Percentiles rank a stretch among this genome's conserved stretches.
phyloP scores from a whole-genome alignment of 2,888 invertebrate species.

The Chelonus formosanus region DNA sequence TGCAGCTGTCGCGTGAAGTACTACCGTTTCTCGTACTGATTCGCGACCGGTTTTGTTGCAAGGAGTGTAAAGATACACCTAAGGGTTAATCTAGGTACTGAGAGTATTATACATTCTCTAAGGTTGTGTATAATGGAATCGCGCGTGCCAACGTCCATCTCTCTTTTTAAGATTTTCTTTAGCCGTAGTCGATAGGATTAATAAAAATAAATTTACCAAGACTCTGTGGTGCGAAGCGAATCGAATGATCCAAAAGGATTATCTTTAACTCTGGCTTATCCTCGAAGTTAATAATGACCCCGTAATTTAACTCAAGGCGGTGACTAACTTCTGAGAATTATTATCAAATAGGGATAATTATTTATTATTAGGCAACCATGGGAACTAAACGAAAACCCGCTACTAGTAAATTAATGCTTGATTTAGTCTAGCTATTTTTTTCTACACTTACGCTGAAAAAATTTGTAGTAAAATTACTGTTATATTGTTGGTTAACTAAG shows the following conservation, averaged over 20 bases:
- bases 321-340: slow-evolving; percentile 6
- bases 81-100: not conserved
- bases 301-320: slow-evolving; percentile 4
- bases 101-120: not conserved
- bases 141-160: not conserved
- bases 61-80: not conserved
- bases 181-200: not conserved
- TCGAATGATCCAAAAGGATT: slow-evolving; percentile 13
- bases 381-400: too few species aligned
- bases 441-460: too few species aligned
- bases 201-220: slow-evolving; percentile 9
- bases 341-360: slow-evolving; percentile 5
- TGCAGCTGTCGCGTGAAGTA: slow-evolving; percentile 38
- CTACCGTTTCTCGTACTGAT: slow-evolving; percentile 41
- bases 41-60: slow-evolving; percentile 24
- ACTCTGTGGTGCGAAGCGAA: slow-evolving; percentile 9
- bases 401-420: too few species aligned
- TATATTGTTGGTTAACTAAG: too few species aligned
- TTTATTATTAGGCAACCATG: slow-evolving; percentile 1
- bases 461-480: too few species aligned
- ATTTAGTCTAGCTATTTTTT: too few species aligned
- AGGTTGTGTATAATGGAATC: not conserved
- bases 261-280: slow-evolving; percentile 9
- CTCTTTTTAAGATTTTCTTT: not conserved
- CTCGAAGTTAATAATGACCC: slow-evolving; percentile 15